Evolutionary conservation across 2,888 invertebrate genomes (phyloP).

Genomic region (Erebia epiphron): DNA sequence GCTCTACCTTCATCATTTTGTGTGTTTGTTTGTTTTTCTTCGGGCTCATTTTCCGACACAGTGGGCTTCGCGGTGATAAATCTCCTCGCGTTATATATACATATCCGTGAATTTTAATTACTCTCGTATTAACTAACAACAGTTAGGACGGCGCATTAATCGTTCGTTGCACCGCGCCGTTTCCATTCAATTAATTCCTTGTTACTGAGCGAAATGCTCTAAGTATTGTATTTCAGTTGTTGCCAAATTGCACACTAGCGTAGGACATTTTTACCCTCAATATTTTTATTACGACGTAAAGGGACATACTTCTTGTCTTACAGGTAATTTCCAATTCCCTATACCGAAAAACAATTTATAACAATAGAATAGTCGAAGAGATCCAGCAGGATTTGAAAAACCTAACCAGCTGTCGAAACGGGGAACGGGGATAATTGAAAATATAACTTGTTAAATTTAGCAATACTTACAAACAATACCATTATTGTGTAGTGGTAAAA

Average conservation of each 20-base stretch:
- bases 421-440: no score
- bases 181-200: neutral
- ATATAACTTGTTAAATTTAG: no score
- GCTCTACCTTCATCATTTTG: neutral
- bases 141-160: conserved; percentile 15
- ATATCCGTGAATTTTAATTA: conserved; percentile 20
- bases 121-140: neutral
- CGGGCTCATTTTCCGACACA: neutral
- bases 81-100: conserved; percentile 17
- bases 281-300: no score
- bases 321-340: no score
- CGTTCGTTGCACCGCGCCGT: conserved; percentile 15
- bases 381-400: no score
- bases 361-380: no score
- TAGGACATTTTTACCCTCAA: no score
- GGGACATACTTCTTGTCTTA: no score
- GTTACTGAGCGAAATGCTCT: neutral
- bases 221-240: neutral
- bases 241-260: neutral
- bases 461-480: no score
- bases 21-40: conserved; percentile 9
- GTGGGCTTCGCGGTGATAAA: conserved; percentile 5
- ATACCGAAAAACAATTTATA: no score
- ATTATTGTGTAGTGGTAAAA: no score
- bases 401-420: no score